Conservation (phyloP, 2,888 invertebrate genomes). For the Criorhina ranunculi region DNA sequence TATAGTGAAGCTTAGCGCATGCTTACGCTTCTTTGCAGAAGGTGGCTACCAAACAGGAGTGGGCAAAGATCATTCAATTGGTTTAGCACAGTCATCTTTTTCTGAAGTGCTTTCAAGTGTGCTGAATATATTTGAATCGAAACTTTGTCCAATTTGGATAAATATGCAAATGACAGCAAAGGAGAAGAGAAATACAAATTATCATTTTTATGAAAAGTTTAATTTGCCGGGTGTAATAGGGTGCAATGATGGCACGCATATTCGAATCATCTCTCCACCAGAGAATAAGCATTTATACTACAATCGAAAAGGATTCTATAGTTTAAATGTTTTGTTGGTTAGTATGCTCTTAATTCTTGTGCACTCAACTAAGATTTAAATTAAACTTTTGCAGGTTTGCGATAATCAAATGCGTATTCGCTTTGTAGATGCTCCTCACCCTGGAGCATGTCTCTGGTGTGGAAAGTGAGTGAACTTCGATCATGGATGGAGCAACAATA, state of each 20-base stretch:
- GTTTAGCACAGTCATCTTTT: slow-evolving; percentile 21
- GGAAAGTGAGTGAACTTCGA: slow-evolving; percentile 49
- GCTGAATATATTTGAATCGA: slow-evolving; percentile 36
- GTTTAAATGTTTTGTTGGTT: slow-evolving; percentile 58
- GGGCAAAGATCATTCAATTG: slow-evolving; percentile 43
- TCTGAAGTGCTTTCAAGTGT: slow-evolving; percentile 33
- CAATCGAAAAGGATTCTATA: slow-evolving; percentile 42
- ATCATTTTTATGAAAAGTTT: slow-evolving; percentile 35
- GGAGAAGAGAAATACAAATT: slow-evolving; percentile 3
- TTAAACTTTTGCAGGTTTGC: slow-evolving; percentile 46
- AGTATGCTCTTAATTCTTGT: slow-evolving; percentile 3
- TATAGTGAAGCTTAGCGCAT: slow-evolving; percentile 35
- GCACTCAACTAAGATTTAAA: no score
- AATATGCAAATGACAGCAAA: neutral
- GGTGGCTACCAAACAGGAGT: slow-evolving; percentile 26
- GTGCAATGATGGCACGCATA: slow-evolving; percentile 48
- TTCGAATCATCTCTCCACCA: slow-evolving; percentile 25
- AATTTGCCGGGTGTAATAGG: slow-evolving; percentile 46
- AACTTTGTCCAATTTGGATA: slow-evolving; percentile 48
- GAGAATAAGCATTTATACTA: slow-evolving; percentile 64
- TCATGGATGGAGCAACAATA: slow-evolving; percentile 46
- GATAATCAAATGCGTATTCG: slow-evolving; percentile 52
- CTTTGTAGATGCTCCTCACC: slow-evolving; percentile 26
- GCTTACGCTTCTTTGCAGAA: slow-evolving; percentile 42
- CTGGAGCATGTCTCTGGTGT: slow-evolving; percentile 40